Evolutionary conservation across 2,113 vertebrate genomes (phyloP).

Genomic region (Scytalopus superciliaris): DNA sequence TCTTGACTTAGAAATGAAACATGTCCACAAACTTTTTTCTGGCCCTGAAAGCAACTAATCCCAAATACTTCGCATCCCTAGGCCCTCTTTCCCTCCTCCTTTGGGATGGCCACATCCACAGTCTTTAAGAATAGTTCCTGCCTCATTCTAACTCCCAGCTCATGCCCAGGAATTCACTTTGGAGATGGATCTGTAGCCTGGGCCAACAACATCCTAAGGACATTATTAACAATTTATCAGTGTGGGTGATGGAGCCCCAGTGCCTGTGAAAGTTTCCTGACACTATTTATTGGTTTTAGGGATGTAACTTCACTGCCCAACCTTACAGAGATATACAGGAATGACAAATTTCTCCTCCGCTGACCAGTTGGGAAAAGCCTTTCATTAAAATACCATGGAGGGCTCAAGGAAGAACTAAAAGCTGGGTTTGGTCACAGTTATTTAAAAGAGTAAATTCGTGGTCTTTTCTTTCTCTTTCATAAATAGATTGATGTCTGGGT

Average conservation of each 20-base stretch:
- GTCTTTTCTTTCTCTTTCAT: neutral
- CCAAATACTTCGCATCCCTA: neutral
- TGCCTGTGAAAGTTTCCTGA: neutral
- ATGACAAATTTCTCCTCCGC: neutral
- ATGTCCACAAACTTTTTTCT: neutral
- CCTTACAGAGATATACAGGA: neutral
- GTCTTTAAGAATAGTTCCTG: neutral
- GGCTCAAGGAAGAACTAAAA: neutral
- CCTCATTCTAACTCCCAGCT: neutral
- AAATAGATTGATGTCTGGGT: neutral
- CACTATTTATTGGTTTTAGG: neutral
- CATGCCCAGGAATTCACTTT: neutral
- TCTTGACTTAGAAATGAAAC: neutral
- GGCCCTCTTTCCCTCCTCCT: neutral
- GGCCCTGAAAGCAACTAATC: accelerated
- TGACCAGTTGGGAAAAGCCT: neutral
- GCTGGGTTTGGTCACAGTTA: neutral
- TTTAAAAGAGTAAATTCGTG: neutral
- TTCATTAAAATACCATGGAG: neutral
- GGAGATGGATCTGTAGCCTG: neutral
- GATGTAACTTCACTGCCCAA: neutral
- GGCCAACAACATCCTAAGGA: neutral
- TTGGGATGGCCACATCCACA: neutral
- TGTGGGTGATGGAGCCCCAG: neutral
- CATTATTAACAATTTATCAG: neutral